Evolutionary conservation across 1,140 invertebrate species (phyloP), one percentile per base, ranked within the genome.

Genomic region (Caenorhabditis brenneri): DNA sequence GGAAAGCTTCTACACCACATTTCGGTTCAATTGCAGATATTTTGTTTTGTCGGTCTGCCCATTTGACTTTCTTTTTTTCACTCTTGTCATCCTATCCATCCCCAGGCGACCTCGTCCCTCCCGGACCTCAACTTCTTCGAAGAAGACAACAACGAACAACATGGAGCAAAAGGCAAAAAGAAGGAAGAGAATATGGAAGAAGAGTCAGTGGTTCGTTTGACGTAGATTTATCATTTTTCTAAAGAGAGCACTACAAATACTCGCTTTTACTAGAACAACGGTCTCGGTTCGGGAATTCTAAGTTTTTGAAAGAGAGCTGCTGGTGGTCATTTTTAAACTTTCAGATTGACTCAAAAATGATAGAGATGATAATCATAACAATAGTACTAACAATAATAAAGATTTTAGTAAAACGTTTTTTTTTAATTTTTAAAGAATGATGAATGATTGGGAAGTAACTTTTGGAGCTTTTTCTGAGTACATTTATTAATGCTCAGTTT

Each of bases 211-310:
- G 65, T 74, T 74, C n/a, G 65, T 46, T 74, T 42, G 65, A 74
- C 65, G 36, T 74, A 74, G 65, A 74, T 74, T 74, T 74, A 74
- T 74, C 65, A 74, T 74, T 74, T 74, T 42, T 74, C n/a, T 36
- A 19, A 65, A 65, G 22, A n/a, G n/a, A 33, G 65, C 33, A 12
- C 29, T n/a, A 33, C 46, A 12, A 80, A 55, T 27, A 55, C 22
- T 55, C 24, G 22, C 9, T 55, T 55, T 29, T 6, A 42, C 27
- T 42, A 4, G 31, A 69, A 33, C 31, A 16, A 69, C 22, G 22
- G 6, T 69, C n/a, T 69, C 65, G 5, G 39, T 42, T 42, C n/a
- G 39, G 12, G 39, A 42, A 42, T 42, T 42, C n/a, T n/a, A n/a
- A n/a, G n/a, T n/a, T n/a, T n/a, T n/a, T n/a, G n/a, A n/a, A n/a